Base-by-base conservation (phyloP, 1,140 invertebrate genomes). In the Neodiprion virginianus region DNA sequence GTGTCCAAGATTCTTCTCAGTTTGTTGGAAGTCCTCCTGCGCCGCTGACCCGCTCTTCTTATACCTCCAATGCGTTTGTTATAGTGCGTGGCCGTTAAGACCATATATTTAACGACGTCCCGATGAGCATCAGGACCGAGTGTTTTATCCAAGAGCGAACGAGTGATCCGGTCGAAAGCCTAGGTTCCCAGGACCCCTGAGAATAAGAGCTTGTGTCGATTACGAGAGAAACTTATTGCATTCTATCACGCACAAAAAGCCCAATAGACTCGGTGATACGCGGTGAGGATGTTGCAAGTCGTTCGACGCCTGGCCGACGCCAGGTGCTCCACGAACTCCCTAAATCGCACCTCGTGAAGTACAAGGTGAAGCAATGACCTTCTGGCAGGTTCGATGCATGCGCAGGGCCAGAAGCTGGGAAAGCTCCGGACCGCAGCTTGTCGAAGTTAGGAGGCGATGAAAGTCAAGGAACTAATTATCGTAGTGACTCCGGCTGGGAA, bases 1-100 rank as follows among this genome's bases (percentile, higher is more conserved):
- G 53, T 61, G 53, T 61, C 53, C 53, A 61, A 61, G 53, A 61
- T 61, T 61, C 53, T 61, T 61, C 53, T 61, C 53, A 61, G 53
- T 61, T 61, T 61, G 53, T 61, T 12, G 53, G 53, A 61, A 61
- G 53, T 61, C 53, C n/a, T 61, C 53, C n/a, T 61, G 53, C 53
- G 53, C 53, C 53, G 4, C 53, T 61, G 53, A 61, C 53, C 53
- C 53, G 53, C n/a, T 61, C 53, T 61, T 61, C 11, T 40, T 40
- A 40, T 40, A 40, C 28, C n/a, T 61, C 11, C 8, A 61, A 17
- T 61, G 53, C 53, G 53, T 61, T 12, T 8, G 53, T 61, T 12
- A 17, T 4, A 61, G 53, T 61, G 53, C 53, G 53, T 61, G n/a
- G 53, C 53, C 53, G 28, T 40, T 40, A 40, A 40, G 1, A 21